phyloP scores from a whole-genome alignment of 2,113 vertebrate species.

The Dromaius novaehollandiae region DNA sequence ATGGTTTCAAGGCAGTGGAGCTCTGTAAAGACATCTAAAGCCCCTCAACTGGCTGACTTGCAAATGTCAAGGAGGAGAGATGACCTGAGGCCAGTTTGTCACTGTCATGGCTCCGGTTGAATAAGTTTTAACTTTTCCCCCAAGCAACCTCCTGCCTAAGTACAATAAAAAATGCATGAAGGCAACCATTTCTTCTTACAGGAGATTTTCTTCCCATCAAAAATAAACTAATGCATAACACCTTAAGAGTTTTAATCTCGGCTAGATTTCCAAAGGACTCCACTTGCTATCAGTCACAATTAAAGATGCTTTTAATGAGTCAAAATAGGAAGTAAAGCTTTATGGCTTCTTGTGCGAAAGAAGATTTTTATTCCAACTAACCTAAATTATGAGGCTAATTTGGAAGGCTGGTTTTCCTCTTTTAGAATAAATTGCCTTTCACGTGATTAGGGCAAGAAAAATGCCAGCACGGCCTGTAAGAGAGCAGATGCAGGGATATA shows the following conservation, averaged over 20 bases:
- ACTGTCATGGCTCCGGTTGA: not conserved
- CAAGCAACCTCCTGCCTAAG: not conserved
- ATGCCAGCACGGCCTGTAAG: not conserved
- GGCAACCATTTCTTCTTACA: not conserved
- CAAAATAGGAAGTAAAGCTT: not conserved
- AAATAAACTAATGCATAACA: not conserved
- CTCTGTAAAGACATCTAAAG: not conserved
- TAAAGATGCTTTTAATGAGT: not conserved
- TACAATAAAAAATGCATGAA: not conserved
- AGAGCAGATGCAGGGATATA: not conserved
- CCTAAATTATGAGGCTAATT: not conserved
- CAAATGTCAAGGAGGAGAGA: constrained; percentile 18
- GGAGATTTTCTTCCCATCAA: not conserved
- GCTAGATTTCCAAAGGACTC: not conserved
- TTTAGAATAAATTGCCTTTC: not conserved
- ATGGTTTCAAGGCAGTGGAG: not conserved
- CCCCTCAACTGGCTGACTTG: not conserved
- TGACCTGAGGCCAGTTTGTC: not conserved
- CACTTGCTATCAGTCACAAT: not conserved
- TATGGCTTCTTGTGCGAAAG: not conserved
- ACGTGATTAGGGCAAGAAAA: not conserved
- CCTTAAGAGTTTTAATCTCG: not conserved
- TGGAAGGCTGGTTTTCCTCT: not conserved
- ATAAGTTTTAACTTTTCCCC: not conserved
- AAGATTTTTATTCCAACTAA: not conserved